phyloP scores from a whole-genome alignment of 1,140 invertebrate species.

The Meteorus sp. region DNA sequence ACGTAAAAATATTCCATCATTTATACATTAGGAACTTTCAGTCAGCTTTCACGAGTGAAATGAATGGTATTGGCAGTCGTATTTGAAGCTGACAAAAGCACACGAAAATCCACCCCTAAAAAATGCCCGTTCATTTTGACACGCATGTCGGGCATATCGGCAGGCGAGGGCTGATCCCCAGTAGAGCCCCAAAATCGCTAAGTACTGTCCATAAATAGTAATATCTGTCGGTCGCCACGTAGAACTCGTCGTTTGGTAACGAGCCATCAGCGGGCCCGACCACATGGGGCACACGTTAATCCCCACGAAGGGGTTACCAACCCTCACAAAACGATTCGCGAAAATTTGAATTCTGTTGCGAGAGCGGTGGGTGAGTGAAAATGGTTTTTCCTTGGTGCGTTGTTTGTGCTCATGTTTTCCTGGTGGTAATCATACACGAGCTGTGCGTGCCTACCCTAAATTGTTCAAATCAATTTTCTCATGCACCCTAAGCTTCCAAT shows the following conservation, averaged over 20 bases:
- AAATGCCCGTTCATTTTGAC: conserved; percentile 24
- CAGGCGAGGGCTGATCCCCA: conserved; percentile 24
- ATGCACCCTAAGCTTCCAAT: neutral
- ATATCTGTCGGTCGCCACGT: conserved; percentile 56
- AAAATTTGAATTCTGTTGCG: conserved; percentile 49
- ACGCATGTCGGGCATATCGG: conserved; percentile 13
- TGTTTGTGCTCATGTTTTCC: too few species aligned
- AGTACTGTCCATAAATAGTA: conserved; percentile 53
- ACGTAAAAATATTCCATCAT: too few species aligned
- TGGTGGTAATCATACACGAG: too few species aligned
- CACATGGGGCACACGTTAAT: conserved; percentile 56
- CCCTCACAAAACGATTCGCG: conserved; percentile 44
- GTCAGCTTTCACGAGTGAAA: conserved; percentile 1
- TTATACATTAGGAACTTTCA: too few species aligned
- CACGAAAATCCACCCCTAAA: conserved; percentile 3
- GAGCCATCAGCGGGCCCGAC: conserved; percentile 53
- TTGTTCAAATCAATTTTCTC: neutral
- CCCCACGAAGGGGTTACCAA: conserved; percentile 45
- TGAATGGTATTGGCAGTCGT: neutral
- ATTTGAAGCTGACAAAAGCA: neutral
- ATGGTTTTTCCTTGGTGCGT: too few species aligned
- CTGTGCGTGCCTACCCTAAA: too few species aligned
- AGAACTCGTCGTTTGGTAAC: conserved; percentile 48
- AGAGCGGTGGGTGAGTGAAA: too few species aligned
- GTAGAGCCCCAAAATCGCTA: conserved; percentile 29